phyloP scores from a whole-genome alignment of 2,797 vertebrate genomes.

The Poecilia gillii region DNA sequence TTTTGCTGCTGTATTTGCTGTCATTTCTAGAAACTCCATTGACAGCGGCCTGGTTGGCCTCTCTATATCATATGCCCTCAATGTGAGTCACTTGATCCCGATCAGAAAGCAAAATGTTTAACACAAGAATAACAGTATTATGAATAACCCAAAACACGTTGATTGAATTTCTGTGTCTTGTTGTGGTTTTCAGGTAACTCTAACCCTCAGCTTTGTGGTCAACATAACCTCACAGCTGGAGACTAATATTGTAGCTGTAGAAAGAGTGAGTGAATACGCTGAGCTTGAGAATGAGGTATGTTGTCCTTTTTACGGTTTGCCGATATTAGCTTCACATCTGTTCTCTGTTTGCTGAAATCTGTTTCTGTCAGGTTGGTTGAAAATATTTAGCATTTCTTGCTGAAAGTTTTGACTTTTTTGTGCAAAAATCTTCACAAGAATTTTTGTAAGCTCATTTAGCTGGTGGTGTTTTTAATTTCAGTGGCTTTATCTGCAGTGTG shows the following conservation, averaged over 20 bases:
- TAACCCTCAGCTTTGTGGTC: constrained; percentile 95
- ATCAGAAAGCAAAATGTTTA: neutral
- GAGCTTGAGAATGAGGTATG: constrained; percentile 89
- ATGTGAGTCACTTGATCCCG: constrained; percentile 80
- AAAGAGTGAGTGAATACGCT: constrained; percentile 89
- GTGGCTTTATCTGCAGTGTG: neutral
- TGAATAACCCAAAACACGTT: neutral
- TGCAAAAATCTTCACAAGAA: neutral
- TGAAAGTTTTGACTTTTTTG: neutral
- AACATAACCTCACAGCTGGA: constrained; percentile 90
- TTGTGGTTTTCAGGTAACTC: constrained; percentile 85
- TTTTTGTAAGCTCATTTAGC: neutral
- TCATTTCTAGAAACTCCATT: constrained; percentile 83
- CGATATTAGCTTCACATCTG: neutral
- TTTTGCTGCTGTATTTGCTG: constrained; percentile 88
- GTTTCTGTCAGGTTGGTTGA: neutral
- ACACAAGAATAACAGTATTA: neutral
- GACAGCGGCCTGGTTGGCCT: constrained; percentile 87
- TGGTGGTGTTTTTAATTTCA: neutral
- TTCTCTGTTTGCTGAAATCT: neutral
- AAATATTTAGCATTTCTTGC: neutral
- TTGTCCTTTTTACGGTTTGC: neutral
- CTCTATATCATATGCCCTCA: constrained; percentile 93
- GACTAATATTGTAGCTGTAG: constrained; percentile 95
- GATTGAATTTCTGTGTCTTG: neutral